Base-by-base conservation (phyloP, 2,888 invertebrate genomes). In the Epistrophe grossulariae region DNA sequence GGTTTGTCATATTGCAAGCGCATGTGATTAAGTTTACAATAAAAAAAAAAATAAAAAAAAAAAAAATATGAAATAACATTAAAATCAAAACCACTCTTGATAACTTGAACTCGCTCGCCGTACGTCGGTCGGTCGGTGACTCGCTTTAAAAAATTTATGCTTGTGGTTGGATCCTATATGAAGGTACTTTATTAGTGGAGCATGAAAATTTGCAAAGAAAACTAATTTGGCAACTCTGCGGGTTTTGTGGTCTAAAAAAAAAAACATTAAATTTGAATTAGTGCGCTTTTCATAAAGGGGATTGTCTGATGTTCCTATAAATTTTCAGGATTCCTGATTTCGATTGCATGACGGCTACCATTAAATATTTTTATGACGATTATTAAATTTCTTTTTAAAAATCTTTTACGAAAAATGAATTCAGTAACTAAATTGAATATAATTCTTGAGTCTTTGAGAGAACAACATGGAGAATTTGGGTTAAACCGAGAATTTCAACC, bases 191-290 rank as follows among this genome's bases (percentile, higher is more conserved):
- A 55, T 40, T 40, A 24, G 52, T 38, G 52, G 11, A 24, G 19
- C 19, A 19, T 13, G 38, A 17, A 28, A n/a, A n/a, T 28, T 40
- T 28, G n/a, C 7, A n/a, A 43, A 55, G 28, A 45, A 70, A 70
- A 40, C 55, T 40, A 55, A 70, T 55, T 55, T 55, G 28, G 40
- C 31, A 55, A 70, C 52, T 70, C 70, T 70, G 55, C 55, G 68
- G 50, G 50, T 38, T 68, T 19, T 50, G 48, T 68, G 68, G 68
- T 68, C 0, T 1, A 28, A 28, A 24, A 60, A 40, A 9, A 13
- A 19, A 19, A 62, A 17, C 15, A 9, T 43, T 40, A 17, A 13
- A 38, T 31, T 17, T 59, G 59, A 43, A 24, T 43, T 62, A 10
- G 13, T 19, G 38, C 59, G 24, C 24, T 24, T 24, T 59, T 6